Evolutionary conservation across 2,888 invertebrate genomes (phyloP).

Genomic region (Pedicia rivosa): DNA sequence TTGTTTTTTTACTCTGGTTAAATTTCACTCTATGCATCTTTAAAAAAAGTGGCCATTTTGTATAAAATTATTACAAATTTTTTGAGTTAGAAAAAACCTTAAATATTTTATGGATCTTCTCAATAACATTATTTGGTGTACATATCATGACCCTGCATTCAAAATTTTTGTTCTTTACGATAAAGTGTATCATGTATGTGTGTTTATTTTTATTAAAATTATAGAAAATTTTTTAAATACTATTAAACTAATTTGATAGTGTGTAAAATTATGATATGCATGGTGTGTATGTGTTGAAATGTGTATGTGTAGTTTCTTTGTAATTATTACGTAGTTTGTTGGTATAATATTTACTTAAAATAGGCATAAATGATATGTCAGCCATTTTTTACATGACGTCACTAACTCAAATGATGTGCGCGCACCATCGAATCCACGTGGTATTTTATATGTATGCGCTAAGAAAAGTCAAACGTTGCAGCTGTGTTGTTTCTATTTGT

Average conservation of each 20-base stretch:
- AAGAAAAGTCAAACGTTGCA: no score
- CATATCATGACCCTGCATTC: no score
- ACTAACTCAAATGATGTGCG: conserved; percentile 3
- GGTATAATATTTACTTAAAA: no score
- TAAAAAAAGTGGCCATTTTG: no score
- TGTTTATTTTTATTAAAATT: not conserved
- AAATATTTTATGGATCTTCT: no score
- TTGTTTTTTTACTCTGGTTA: no score
- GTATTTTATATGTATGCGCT: conserved; percentile 5
- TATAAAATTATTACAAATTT: no score
- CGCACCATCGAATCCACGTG: conserved; percentile 12
- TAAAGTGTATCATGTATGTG: not conserved
- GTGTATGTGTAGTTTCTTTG: not conserved
- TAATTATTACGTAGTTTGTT: not conserved
- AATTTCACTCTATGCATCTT: no score
- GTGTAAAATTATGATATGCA: not conserved
- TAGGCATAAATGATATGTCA: not conserved
- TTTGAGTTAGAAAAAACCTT: no score
- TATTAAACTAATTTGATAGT: not conserved
- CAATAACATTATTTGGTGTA: no score
- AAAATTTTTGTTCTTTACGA: not conserved
- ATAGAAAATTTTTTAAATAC: conserved; percentile 1
- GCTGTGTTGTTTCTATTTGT: no score
- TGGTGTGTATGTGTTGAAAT: not conserved
- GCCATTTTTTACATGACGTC: conserved; percentile 6